Conservation (phyloP, 2,888 invertebrate genomes). For the Cheilosia vulpina region DNA sequence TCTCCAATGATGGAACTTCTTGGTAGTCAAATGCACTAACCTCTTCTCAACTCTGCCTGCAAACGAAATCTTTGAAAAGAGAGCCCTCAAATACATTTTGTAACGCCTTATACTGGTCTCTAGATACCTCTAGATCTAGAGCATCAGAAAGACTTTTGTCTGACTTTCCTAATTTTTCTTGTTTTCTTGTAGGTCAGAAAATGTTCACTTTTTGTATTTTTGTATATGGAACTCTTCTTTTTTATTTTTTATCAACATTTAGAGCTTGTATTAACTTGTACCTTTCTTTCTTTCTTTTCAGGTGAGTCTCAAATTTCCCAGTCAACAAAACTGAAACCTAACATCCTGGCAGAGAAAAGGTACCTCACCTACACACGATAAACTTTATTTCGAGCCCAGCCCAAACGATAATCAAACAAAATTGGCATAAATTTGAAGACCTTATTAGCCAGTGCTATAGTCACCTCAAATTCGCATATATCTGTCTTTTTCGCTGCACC, state of each 20-base stretch:
- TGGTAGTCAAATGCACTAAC: too few species aligned
- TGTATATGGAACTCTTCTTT: too few species aligned
- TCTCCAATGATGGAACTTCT: too few species aligned
- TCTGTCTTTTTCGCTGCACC: constrained; percentile 38
- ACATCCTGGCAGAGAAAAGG: background rate
- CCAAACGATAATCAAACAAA: background rate
- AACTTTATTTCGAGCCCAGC: background rate
- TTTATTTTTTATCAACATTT: background rate
- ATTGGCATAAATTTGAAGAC: constrained; percentile 54
- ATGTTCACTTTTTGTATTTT: too few species aligned
- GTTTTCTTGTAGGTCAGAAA: too few species aligned
- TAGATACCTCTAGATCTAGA: too few species aligned
- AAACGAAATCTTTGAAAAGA: too few species aligned
- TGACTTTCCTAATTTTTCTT: too few species aligned
- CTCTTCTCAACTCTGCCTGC: too few species aligned
- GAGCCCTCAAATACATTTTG: too few species aligned
- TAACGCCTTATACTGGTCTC: too few species aligned
- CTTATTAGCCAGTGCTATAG: constrained; percentile 44
- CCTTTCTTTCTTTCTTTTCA: constrained; percentile 11
- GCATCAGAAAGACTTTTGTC: too few species aligned
- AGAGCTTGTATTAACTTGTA: background rate
- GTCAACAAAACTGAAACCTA: background rate
- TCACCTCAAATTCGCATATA: background rate
- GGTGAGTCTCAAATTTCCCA: constrained; percentile 7
- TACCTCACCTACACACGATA: background rate